These are phyloP conservation scores for Stegodyphus dumicola DNA, from an alignment of 1,140 invertebrate genomes.

Conservation along the genomic window DNA sequence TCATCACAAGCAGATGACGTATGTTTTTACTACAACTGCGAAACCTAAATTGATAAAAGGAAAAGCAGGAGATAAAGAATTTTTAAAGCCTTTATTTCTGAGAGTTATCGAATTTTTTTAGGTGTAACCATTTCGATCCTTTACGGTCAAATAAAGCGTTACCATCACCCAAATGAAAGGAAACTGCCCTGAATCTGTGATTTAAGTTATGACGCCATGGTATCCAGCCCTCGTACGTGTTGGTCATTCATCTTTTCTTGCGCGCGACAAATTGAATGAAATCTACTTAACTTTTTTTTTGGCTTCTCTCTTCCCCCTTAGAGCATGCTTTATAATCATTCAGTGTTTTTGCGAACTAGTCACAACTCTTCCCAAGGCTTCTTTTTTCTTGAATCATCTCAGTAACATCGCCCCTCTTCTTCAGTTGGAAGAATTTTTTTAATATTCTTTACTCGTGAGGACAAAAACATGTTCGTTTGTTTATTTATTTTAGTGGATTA, in stretches of 20 bases:
- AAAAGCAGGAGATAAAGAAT: neutral
- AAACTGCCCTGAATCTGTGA: neutral
- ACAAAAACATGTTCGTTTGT: too few species aligned
- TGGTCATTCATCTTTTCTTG: slow-evolving; percentile 33
- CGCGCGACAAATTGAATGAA: slow-evolving; percentile 35
- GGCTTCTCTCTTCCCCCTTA: too few species aligned
- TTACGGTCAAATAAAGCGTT: neutral
- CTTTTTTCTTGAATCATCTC: too few species aligned
- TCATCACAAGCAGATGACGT: neutral
- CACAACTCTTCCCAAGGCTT: too few species aligned
- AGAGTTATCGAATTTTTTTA: neutral
- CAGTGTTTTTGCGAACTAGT: too few species aligned
- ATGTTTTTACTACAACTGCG: neutral
- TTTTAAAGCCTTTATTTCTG: neutral
- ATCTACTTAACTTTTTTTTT: slow-evolving; percentile 7
- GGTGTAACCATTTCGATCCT: neutral
- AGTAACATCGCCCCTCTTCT: too few species aligned
- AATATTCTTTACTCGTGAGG: too few species aligned
- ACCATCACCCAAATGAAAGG: neutral
- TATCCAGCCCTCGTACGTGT: neutral
- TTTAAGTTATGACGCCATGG: neutral
- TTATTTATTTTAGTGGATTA: too few species aligned
- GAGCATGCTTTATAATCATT: too few species aligned
- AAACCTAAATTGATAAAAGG: neutral
- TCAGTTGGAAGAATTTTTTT: too few species aligned